phyloP scores from a whole-genome alignment of 2,888 invertebrate species.

The Macropis europaea region DNA sequence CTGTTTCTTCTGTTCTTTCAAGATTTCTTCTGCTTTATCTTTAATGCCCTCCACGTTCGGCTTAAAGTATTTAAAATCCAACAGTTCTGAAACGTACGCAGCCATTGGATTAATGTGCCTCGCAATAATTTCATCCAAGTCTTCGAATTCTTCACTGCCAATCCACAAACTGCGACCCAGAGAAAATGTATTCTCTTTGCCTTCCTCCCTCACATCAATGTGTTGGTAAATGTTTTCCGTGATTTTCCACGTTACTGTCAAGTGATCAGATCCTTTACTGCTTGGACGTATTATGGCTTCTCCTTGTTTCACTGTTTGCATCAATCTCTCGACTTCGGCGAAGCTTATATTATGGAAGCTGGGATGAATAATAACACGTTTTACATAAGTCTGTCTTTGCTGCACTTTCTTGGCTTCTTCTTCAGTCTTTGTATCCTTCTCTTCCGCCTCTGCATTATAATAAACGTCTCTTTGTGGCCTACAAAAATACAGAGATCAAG shows the following conservation, averaged over 20 bases:
- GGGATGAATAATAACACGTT: conserved; percentile 98
- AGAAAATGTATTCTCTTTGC: conserved; percentile 97
- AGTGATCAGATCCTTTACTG: conserved; percentile 96
- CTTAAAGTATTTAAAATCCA: conserved; percentile 94
- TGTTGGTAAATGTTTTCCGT: conserved; percentile 96
- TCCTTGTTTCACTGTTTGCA: conserved; percentile 96
- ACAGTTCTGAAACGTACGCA: conserved; percentile 92
- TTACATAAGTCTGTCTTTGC: conserved; percentile 92
- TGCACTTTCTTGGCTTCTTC: conserved; percentile 91
- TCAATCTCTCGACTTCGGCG: conserved; percentile 93
- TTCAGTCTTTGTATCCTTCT: conserved; percentile 88
- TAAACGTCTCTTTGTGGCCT: conserved; percentile 93
- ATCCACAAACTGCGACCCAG: conserved; percentile 94
- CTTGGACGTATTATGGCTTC: conserved; percentile 98
- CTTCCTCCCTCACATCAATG: conserved; percentile 96
- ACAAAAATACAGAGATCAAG: conserved; percentile 55
- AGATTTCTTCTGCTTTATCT: conserved; percentile 92
- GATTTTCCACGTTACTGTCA: conserved; percentile 99
- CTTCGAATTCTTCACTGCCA: conserved; percentile 96
- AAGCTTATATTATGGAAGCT: conserved; percentile 98
- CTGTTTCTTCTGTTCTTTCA: conserved; percentile 94
- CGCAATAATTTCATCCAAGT: conserved; percentile 99
- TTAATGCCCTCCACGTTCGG: conserved; percentile 89
- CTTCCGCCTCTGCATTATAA: conserved; percentile 93
- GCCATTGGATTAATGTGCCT: conserved; percentile 98